Base-by-base conservation (phyloP, 1,140 invertebrate species). In the Oncopodura yosiiana region DNA sequence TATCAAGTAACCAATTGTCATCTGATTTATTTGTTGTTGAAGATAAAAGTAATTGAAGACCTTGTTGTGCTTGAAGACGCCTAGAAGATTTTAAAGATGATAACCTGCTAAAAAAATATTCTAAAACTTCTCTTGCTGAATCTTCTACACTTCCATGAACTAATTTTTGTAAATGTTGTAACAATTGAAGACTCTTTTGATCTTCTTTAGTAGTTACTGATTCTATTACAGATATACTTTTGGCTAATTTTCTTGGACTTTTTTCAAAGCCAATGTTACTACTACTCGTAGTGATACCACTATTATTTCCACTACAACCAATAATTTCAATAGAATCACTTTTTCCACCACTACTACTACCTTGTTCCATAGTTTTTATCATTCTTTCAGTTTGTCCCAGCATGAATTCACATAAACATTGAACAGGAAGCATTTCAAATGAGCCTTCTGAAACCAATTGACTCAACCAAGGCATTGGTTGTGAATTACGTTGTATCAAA, bases 391-490 rank as follows among this genome's bases (percentile, higher is more conserved):
- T 63, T 51, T 76, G 74, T 62, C 87, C 89, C 1, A 94, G 77
- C 21, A 96, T 74, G 71, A 95, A 96, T 71, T 96, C 93, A 74
- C 93, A 96, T 5, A 97, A 75, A 71, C 93, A 95, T 66, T 95
- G 92, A 21, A 96, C 90, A 0, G 93, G 93, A 8, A 97, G 37
- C 21, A 62, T 56, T 26, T 64, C 62, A 46, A 64, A 62, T 11
- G 55, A 58, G 2, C 60, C 62, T 49, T 61, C 62, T 1, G 56
- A 53, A 19, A 98, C 87, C 27, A 98, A 72, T 69, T 94, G 90
- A 12, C 91, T 89, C 32, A 98, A 74, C 93, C 93, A 97, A 3
- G 93, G 90, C 90, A 97, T 94, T 19, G 92, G 87, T 58, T 89
- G 86, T 18, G 82, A 84, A 11, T 87, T 83, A 50, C 87, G 71